Base-by-base conservation (phyloP, 92 coral and sea anemone species). In the Meandrina meandrites region DNA sequence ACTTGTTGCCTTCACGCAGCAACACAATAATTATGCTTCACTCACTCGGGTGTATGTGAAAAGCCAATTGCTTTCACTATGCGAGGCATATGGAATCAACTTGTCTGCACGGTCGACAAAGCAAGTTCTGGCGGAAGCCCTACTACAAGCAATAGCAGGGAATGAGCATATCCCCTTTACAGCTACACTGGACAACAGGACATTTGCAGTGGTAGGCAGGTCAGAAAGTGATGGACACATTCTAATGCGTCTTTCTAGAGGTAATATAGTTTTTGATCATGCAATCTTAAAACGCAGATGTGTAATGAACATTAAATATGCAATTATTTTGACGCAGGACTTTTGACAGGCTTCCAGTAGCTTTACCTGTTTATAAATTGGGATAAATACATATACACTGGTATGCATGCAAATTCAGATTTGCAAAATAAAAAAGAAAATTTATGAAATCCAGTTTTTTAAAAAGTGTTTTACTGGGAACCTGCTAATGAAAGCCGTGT, bases 71-170 rank as follows among this genome's bases (percentile, higher is more conserved):
- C 89, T 81, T 22, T 36, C 76, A n/a, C 89, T 89, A 22, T 89
- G 92, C 62, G 72, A 35, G 31, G 90, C 93, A 83, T 92, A 89
- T 83, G 90, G 84, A 18, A 86, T 79, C 16, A 27, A 24, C 32
- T 15, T 79, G 70, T 58, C 72, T 57, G 18, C 72, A 67, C 22
- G 85, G 19, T 24, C 76, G 12, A 36, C 85, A 24, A 81, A 81
- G 64, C 34, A 31, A 51, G 88, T 73, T 48, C 40, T 73, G 28
- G 82, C 82, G 21, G 45, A 56, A 57, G 79, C 50, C 42, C 88
- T 85, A 5, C 12, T 62, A 10, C 32, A 85, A 53, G 88, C 75
- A 3, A 60, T 85, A 30, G 24, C 71, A 85, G 15, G 48, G 21
- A 6, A 27, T 78, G 6, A 66, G 24, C n/a, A 28, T 78, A 27